These are phyloP conservation scores for Cryptotermes secundus DNA, from an alignment of 1,140 invertebrate genomes.

Conservation along the genomic window DNA sequence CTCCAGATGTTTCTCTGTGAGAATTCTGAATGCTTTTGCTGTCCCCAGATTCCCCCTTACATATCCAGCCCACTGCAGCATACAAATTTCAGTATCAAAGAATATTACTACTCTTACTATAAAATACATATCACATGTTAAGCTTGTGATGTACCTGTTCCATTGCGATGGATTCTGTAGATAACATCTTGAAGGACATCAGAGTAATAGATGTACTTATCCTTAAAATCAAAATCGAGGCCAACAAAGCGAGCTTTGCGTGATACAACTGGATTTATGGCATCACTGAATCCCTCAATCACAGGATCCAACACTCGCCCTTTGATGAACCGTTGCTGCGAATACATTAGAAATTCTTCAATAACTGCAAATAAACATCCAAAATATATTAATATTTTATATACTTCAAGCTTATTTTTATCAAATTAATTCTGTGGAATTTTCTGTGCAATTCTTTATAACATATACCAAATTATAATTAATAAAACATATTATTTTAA, in stretches of 20 bases:
- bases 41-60: too few species aligned
- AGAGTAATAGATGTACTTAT: constrained; percentile 94
- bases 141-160: constrained; percentile 58
- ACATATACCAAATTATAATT: too few species aligned
- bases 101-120: too few species aligned
- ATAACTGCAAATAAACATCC: constrained; percentile 56
- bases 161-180: constrained; percentile 86
- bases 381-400: too few species aligned
- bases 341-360: constrained; percentile 93
- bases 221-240: constrained; percentile 91
- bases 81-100: too few species aligned
- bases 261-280: constrained; percentile 88
- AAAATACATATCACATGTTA: too few species aligned
- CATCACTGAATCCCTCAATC: constrained; percentile 88
- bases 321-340: constrained; percentile 95
- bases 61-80: too few species aligned
- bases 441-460: too few species aligned
- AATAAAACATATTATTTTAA: too few species aligned
- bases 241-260: constrained; percentile 91
- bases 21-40: too few species aligned
- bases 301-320: constrained; percentile 90
- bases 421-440: too few species aligned
- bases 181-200: constrained; percentile 97
- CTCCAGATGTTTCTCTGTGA: too few species aligned
- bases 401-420: not conserved